Evolutionary conservation across 1,140 invertebrate genomes (phyloP).

Genomic region (Lysiphlebus fabarum): DNA sequence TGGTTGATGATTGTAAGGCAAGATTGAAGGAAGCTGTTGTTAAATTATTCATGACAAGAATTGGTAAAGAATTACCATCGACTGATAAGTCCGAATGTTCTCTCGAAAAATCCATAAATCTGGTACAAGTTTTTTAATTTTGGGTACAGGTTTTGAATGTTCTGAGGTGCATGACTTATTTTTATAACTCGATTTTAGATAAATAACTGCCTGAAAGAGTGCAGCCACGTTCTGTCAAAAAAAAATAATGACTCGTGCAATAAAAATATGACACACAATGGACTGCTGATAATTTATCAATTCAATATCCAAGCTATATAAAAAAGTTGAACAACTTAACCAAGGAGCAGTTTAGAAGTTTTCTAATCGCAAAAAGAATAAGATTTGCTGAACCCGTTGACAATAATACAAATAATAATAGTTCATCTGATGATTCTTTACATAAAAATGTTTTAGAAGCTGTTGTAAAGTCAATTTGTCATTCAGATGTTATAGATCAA

Average conservation of each 20-base stretch:
- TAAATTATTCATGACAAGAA: constrained; percentile 45
- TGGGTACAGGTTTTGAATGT: not conserved
- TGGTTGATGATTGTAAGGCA: constrained; percentile 56
- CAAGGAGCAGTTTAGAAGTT: constrained; percentile 32
- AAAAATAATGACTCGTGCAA: not conserved
- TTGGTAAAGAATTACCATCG: constrained; percentile 35
- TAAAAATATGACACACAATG: constrained; percentile 26
- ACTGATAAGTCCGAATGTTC: constrained; percentile 28
- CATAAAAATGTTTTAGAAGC: constrained; percentile 28
- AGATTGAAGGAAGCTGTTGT: constrained; percentile 51
- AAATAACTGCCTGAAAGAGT: constrained; percentile 34
- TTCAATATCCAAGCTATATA: constrained; percentile 34
- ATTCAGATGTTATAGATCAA: constrained; percentile 41
- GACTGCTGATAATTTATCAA: constrained; percentile 31
- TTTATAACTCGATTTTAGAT: constrained; percentile 31
- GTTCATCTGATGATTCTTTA: not conserved
- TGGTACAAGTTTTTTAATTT: constrained; percentile 38
- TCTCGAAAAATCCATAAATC: constrained; percentile 34
- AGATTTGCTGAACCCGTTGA: constrained; percentile 26
- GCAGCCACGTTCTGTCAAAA: constrained; percentile 21
- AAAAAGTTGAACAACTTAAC: constrained; percentile 32
- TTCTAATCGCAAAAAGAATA: constrained; percentile 31
- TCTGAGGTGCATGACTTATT: not conserved
- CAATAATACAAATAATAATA: not conserved
- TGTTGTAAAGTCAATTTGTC: constrained; percentile 46